Evolutionary conservation across 2,113 vertebrate genomes (phyloP), one percentile per base, ranked within the genome.

Genomic region (Stigmatopora nigra): DNA sequence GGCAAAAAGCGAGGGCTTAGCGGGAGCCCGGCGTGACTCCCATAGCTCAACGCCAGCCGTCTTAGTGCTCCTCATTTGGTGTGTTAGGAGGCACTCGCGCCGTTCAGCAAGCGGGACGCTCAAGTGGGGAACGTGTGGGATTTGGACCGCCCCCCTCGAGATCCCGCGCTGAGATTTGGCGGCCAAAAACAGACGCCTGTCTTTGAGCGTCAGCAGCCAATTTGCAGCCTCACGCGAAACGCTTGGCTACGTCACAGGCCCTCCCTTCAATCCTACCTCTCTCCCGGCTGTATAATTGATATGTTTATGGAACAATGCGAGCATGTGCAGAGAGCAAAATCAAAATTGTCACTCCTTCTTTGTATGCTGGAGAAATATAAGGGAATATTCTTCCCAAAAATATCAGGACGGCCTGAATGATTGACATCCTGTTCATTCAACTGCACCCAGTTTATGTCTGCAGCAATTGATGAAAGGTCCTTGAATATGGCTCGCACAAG

Each of bases 61-160:
- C 81, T 88, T 76, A 88, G 86, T 83, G 82, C 78, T 72, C 83
- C 76, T 89, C 83, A 80, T 88, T 83, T 86, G 74, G 76, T 71
- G 70, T 3, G 78, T 83, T 76, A 84, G 84, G 73, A 82, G 77
- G 71, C 73, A 67, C 74, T 69, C 65, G 59, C 67, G 17, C 15
- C 61, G 65, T 63, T 61, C 63, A 53, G 52, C 57, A 69, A 51
- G 20, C 70, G 68, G 45, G 59, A 69, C 69, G 72, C 64, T 84
- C 72, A 71, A 80, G 72, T 59, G 59, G 68, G 81, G 78, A 88
- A 87, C 72, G 73, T 63, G 9, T 16, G 58, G 83, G 86, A 86
- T 88, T 84, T 85, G 73, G 25, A 67, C 65, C 77, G 2, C 70
- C 63, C 70, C 63, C 70, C 68, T 80, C 70, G 65, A 10, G 1